phyloP scores from a whole-genome alignment of 2,113 vertebrate genomes.

The Stictonetta naevosa region DNA sequence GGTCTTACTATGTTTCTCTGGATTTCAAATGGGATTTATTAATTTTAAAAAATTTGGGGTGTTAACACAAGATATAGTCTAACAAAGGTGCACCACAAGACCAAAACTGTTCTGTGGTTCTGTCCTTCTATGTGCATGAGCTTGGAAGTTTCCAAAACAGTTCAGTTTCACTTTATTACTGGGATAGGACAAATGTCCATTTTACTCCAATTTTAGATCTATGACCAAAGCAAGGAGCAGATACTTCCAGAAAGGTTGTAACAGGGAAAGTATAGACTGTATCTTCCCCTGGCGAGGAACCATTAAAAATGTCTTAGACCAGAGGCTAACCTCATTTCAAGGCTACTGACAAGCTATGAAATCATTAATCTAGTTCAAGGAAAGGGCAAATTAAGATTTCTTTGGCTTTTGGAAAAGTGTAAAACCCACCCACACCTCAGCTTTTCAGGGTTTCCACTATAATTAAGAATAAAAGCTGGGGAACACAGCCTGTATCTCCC shows the following conservation, averaged over 20 bases:
- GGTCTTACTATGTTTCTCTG: neutral
- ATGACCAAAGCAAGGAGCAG: neutral
- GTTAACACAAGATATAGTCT: neutral
- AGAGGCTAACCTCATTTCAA: neutral
- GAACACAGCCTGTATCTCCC: neutral
- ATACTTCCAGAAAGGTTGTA: neutral
- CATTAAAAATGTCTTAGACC: neutral
- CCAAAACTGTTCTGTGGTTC: neutral
- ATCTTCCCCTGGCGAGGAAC: neutral
- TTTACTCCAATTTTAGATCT: neutral
- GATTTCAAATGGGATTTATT: neutral
- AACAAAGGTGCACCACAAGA: neutral
- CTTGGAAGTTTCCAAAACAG: neutral
- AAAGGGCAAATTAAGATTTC: neutral
- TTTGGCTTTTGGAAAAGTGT: neutral
- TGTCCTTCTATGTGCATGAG: neutral
- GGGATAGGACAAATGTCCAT: neutral
- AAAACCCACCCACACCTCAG: neutral
- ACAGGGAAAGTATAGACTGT: neutral
- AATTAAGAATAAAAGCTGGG: neutral
- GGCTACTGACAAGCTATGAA: neutral
- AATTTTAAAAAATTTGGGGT: neutral
- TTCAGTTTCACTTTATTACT: neutral
- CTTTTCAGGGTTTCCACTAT: neutral
- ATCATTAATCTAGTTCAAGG: neutral